Evolutionary conservation across 2,113 vertebrate genomes (phyloP), one percentile per base, ranked within the genome.

Genomic region (Gymnorhina tibicen): DNA sequence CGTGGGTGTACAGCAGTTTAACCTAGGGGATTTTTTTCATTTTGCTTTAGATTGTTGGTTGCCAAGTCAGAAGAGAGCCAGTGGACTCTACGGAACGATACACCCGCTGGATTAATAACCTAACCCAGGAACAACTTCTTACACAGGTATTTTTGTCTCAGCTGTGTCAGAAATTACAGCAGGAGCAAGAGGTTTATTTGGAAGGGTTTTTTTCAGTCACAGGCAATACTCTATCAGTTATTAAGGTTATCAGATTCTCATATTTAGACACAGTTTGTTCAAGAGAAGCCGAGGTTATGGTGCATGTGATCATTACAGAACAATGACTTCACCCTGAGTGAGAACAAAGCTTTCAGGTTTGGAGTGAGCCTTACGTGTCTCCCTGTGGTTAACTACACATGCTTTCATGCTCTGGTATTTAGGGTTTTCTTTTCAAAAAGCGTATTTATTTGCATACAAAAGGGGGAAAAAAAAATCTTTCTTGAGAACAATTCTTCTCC

Each of bases 71-170:
- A 55, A 98, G 99, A 60, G 97, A 98, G 56, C 99, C 99, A 3
- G 97, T 96, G 10, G 97, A 97, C 44, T 99, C 99, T 11, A 99
- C 99, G 0, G 98, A 99, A n/a, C 98, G 99, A 2, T 99, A 99
- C 85, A 99, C 99, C 5, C 98, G 98, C 77, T 99, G 99, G 99
- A 98, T 99, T 97, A 99, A 99, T 96, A 97, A 93, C 41, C 94
- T 99, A 42, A 97, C 91, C 16, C 95, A 98, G 13, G 98, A 98
- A 4, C 99, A 99, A 68, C 99, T 99, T 30, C 87, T 98, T 33
- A 99, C 99, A 53, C 99, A 99, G 99, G 99, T 99, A 98, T 30
- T 67, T 49, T 37, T 35, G 9, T 55, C 69, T 21, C 50, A 75
- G 26, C 53, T 83, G 5, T 12, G 22, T 5, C n/a, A 76, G 56